phyloP scores from a whole-genome alignment of 2,797 vertebrate genomes.

The Apogon hyalosoma region DNA sequence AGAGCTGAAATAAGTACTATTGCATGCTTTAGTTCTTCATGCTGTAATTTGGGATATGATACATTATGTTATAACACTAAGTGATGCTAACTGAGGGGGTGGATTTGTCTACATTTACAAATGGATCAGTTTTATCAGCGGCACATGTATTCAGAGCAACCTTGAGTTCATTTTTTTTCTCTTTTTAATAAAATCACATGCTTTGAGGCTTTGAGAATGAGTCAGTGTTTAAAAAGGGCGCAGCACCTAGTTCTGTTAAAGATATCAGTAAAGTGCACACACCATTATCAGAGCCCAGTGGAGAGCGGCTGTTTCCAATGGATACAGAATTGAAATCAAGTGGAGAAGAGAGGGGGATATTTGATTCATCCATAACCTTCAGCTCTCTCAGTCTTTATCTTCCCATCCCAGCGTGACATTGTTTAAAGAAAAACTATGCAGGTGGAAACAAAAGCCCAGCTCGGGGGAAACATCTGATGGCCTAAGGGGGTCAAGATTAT shows the following conservation, averaged over 20 bases:
- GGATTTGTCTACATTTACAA: neutral
- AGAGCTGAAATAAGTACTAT: no score
- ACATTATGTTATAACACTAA: neutral
- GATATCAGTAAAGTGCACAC: constrained; percentile 43
- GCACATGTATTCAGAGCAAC: neutral
- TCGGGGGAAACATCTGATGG: constrained; percentile 15
- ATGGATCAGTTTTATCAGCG: neutral
- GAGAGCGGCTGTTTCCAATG: constrained; percentile 51
- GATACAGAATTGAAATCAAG: constrained; percentile 65
- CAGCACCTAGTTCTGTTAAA: constrained; percentile 21
- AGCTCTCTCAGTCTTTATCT: constrained; percentile 55
- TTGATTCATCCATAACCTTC: constrained; percentile 45
- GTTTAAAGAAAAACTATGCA: constrained; percentile 40
- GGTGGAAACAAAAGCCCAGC: constrained; percentile 47
- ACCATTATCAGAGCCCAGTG: constrained; percentile 34
- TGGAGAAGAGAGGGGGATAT: constrained; percentile 41
- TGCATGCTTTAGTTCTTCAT: no score
- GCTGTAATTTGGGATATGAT: neutral
- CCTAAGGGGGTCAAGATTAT: constrained; percentile 39
- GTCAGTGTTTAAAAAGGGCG: constrained; percentile 28
- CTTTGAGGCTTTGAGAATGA: constrained; percentile 17
- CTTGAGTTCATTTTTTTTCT: constrained; percentile 8
- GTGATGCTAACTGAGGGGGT: neutral
- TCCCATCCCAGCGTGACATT: constrained; percentile 35
- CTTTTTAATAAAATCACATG: constrained; percentile 4